Evolutionary conservation across 2,797 vertebrate genomes (phyloP), one percentile per base, ranked within the genome.

Genomic region (Acanthurus lineatus): DNA sequence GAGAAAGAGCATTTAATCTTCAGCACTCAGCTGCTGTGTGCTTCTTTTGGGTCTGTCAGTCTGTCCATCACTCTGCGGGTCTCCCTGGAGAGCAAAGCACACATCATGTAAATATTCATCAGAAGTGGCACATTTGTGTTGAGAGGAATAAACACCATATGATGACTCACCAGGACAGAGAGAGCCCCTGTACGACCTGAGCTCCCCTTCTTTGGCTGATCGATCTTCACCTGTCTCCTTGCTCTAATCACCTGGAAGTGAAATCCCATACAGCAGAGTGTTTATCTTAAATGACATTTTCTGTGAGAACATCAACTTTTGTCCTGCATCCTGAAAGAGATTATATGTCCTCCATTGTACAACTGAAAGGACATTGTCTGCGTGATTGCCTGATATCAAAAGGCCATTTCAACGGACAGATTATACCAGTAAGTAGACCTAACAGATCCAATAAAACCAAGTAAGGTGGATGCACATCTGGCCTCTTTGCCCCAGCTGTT

Each of bases 141-240:
- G 5, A n/a, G 8, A 14, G 45, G 10, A 51, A 56, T 28, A 45
- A 74, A 62, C 11, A 9, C 16, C 3, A 5, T 4, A 6, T 0
- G 2, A 54, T 65, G 61, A 79, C 93, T 89, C 78, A 94, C 93
- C 82, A 95, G 78, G 57, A 93, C 84, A 2, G 92, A 93, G 79
- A 84, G 90, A 5, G 91, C 83, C 22, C 93, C 93, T 11, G 93
- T 83, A 1, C 85, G 92, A 49, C 72, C 62, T 1, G 89, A 80
- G 56, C 81, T 92, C 54, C 78, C 82, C 52, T 73, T 87, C 64
- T 89, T 91, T 6, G 82, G 16, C 9, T 71, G 81, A 1, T 91
- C 86, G 0, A 54, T 51, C 81, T 91, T 89, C 81, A 90, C 71
- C 84, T 94, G 93, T 77, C 94, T 88, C 70, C 85, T 92, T 2